Evolutionary conservation across 1,140 invertebrate species (phyloP), one percentile per base, ranked within the genome.

Genomic region (Oreohelix idahoensis): DNA sequence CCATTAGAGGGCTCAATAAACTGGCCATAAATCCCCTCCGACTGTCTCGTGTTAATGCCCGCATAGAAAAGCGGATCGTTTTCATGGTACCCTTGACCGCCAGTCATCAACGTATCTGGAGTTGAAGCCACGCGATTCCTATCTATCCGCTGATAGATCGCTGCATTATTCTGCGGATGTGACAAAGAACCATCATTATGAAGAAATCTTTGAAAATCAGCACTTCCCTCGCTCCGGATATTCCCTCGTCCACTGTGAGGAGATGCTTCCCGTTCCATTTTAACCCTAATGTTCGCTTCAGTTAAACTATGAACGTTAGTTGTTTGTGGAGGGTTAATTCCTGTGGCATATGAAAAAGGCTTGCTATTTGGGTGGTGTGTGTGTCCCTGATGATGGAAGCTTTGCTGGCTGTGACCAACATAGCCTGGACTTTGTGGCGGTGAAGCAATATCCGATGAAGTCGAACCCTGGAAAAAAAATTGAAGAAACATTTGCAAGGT

Each of bases 1-100:
- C 45, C 29, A 36, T 23, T 36, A 11, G 75, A 35, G 0, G 79
- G 79, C 42, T 71, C 35, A 0, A 81, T 66, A 38, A 81, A 81
- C 42, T 70, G 38, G 10, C 79, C 79, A 51, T 81, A 81, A 10
- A 81, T 81, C 0, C 79, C 79, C 15, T 81, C 77, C 1, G 77
- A 63, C 29, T 58, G 42, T 35, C 36, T 32, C 8, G 29, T 15
- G 38, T 39, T 79, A 53, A 4, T 39, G 1, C 35, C 5, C 0
- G 32, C 29, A 4, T 63, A 20, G 36, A 35, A 79, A n/a, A n/a
- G n/a, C 1, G 15, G 5, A 2, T 38, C 45, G 20, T 38, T 53
- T 29, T 79, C 1, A 15, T 63, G 17, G 13, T 69, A 63, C 1
- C 23, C 32, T 2, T 58, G 29, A 4, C 36, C 35, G 0, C n/a